These are phyloP conservation scores for Mesorhabditis sp. DNA, from an alignment of 2,888 invertebrate genomes.

Conservation along the genomic window DNA sequence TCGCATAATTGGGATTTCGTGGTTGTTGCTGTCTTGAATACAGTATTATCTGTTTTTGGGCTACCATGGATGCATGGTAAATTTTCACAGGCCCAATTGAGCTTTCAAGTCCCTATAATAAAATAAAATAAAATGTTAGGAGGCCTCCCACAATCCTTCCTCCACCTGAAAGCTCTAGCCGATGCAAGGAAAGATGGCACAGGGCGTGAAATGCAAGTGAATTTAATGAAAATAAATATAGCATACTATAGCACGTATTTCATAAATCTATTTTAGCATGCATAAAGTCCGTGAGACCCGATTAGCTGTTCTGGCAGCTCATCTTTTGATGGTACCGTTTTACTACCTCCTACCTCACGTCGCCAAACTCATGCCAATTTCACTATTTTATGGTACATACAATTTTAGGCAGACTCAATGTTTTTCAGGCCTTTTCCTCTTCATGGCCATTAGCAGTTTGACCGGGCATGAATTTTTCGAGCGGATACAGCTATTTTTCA, in stretches of 20 bases:
- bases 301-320: neutral
- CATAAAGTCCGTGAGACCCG: neutral
- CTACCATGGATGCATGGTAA: conserved; percentile 64
- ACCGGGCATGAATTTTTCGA: neutral
- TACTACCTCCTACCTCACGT: neutral
- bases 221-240: neutral
- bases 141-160: conserved; percentile 65
- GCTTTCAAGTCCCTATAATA: neutral
- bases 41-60: conserved; percentile 62
- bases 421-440: conserved; percentile 3
- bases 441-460: neutral
- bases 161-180: conserved; percentile 65
- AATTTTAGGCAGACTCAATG: neutral
- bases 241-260: neutral
- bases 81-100: neutral
- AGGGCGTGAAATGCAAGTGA: neutral
- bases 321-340: neutral
- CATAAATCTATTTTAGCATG: neutral
- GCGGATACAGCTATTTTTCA: neutral
- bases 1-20: conserved; percentile 66
- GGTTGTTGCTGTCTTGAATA: conserved; percentile 65
- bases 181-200: conserved; percentile 58
- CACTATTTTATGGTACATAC: neutral
- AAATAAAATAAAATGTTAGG: neutral
- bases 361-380: neutral